Percentiles rank a stretch among this genome's conserved stretches.
Conservation (phyloP, 2,888 invertebrate genomes). For the Andrena bicolor region DNA sequence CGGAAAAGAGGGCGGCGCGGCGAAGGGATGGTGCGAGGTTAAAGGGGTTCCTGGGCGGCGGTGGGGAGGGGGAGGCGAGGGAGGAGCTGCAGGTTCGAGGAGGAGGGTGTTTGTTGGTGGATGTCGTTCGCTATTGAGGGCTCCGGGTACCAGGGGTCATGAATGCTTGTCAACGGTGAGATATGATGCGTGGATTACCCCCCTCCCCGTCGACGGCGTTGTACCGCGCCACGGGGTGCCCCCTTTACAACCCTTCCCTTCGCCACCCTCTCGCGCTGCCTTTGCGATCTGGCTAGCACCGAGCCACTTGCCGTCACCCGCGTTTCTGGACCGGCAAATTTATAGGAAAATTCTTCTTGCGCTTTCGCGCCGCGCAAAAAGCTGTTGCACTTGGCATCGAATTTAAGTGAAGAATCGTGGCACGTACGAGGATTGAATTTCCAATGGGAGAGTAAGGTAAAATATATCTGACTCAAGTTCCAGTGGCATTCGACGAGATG, state of each 20-base stretch:
- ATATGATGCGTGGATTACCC: slow-evolving; percentile 81
- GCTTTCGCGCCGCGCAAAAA: slow-evolving; percentile 34
- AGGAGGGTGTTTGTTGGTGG: slow-evolving; percentile 75
- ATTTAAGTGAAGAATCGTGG: background rate
- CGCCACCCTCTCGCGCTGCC: slow-evolving; percentile 29
- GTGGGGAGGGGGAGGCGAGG: slow-evolving; percentile 11
- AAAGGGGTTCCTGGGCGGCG: slow-evolving; percentile 51
- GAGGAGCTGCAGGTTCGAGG: slow-evolving; percentile 30
- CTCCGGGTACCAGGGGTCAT: slow-evolving; percentile 75
- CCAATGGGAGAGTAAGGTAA: background rate
- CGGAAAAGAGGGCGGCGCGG: slow-evolving; percentile 41
- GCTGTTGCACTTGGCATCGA: slow-evolving; percentile 27
- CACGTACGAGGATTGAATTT: slow-evolving; percentile 17
- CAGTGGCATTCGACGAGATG: background rate
- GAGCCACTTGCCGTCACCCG: slow-evolving; percentile 59
- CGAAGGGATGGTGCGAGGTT: slow-evolving; percentile 46
- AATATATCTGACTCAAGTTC: background rate
- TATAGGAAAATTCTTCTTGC: slow-evolving; percentile 60
- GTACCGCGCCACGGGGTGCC: slow-evolving; percentile 64
- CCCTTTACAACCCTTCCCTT: slow-evolving; percentile 63
- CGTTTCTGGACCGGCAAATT: slow-evolving; percentile 43
- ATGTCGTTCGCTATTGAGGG: slow-evolving; percentile 80
- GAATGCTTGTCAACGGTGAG: slow-evolving; percentile 82
- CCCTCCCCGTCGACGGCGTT: slow-evolving; percentile 54
- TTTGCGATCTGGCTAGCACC: slow-evolving; percentile 52